Evolutionary conservation across 2,113 vertebrate species (phyloP).

Genomic region (Uropsilus gracilis): DNA sequence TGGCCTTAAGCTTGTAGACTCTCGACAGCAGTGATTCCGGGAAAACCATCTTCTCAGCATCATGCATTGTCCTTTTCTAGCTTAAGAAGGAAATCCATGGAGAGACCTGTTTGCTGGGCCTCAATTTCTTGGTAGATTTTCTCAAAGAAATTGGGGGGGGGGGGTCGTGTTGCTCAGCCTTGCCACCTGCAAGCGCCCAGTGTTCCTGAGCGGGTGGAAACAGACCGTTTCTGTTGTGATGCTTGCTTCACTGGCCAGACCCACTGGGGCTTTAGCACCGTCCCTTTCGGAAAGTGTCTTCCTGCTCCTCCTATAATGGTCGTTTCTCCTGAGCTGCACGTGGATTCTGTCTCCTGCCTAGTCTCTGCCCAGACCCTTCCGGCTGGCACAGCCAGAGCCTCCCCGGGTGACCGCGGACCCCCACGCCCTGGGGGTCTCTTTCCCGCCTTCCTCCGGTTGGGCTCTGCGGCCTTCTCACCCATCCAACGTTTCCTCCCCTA

Average conservation of each 20-base stretch:
- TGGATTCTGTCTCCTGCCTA: background rate
- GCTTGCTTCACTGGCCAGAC: background rate
- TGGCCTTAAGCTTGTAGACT: background rate
- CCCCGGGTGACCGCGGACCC: background rate
- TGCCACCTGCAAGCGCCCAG: background rate
- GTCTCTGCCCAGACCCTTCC: background rate
- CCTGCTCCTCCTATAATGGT: background rate
- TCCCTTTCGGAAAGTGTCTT: background rate
- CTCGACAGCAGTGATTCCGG: background rate
- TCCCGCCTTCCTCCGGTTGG: background rate
- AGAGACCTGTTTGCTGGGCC: background rate
- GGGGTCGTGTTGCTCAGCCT: slow-evolving; percentile 4
- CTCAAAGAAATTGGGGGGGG: too few relatives aligned
- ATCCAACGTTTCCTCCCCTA: background rate
- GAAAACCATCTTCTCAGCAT: slow-evolving; percentile 16
- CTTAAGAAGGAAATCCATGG: slow-evolving; percentile 28
- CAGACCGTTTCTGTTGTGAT: slow-evolving; percentile 14
- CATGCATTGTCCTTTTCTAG: slow-evolving; percentile 38
- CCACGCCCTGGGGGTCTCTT: background rate
- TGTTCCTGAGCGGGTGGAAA: background rate
- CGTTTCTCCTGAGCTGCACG: background rate
- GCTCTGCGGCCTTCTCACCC: background rate
- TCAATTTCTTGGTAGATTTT: slow-evolving; percentile 35
- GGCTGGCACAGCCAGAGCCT: background rate
- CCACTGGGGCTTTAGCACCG: background rate